phyloP scores from a whole-genome alignment of 2,888 invertebrate species.

The Neria commutata region DNA sequence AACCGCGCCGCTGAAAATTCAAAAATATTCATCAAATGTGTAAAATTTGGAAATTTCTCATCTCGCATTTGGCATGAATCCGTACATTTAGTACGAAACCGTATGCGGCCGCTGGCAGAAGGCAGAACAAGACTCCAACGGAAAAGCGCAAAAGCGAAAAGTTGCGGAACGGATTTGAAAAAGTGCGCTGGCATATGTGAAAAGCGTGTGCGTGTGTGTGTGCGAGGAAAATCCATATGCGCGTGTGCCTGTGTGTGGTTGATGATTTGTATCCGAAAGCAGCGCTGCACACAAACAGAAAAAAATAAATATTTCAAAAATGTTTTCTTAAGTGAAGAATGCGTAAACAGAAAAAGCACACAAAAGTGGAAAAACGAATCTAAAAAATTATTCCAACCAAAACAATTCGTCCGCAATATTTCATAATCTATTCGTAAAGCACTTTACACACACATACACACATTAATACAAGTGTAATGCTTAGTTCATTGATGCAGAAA shows the following conservation, averaged over 20 bases:
- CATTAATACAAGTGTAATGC: no score
- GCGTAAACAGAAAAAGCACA: no score
- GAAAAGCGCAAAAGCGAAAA: constrained; percentile 8
- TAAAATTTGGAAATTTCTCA: constrained; percentile 46
- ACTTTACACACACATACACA: no score
- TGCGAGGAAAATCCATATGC: no score
- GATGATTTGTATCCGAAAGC: neutral
- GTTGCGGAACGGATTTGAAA: neutral
- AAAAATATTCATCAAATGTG: constrained; percentile 29
- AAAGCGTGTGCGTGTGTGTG: neutral
- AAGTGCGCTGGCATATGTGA: neutral
- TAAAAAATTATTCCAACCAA: no score
- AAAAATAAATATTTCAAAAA: no score
- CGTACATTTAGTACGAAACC: constrained; percentile 43
- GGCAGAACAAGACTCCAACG: constrained; percentile 13
- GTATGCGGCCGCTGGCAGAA: constrained; percentile 42
- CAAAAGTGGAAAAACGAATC: no score
- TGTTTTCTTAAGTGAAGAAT: no score
- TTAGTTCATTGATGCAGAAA: no score
- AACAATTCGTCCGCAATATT: no score
- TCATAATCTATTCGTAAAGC: no score
- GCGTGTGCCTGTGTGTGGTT: neutral
- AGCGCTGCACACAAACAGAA: no score
- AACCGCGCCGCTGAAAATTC: neutral
- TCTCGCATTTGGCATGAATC: constrained; percentile 32